phyloP scores from a whole-genome alignment of 2,113 vertebrate species.

The Cavia porcellus region DNA sequence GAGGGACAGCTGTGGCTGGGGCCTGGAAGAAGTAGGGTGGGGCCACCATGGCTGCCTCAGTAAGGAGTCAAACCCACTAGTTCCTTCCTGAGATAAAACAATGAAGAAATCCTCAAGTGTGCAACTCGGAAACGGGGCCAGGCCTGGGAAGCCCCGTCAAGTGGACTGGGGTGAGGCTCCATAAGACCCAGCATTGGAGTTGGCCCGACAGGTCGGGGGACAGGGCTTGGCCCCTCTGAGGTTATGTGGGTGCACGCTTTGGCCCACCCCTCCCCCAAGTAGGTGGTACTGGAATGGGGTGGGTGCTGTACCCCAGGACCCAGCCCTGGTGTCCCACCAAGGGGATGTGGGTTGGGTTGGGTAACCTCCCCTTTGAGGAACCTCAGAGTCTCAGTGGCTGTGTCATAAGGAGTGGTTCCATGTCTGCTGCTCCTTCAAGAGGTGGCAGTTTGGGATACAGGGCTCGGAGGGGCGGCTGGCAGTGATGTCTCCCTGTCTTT shows the following conservation, averaged over 20 bases:
- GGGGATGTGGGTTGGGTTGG: slow-evolving; percentile 81
- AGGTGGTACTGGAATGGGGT: background rate
- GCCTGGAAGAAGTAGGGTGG: slow-evolving; percentile 71
- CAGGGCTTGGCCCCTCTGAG: background rate
- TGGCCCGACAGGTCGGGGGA: background rate
- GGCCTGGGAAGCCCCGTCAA: slow-evolving; percentile 43
- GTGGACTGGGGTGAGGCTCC: slow-evolving; percentile 10
- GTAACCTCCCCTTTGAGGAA: slow-evolving; percentile 81
- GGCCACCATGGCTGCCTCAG: slow-evolving; percentile 63
- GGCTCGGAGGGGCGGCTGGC: background rate
- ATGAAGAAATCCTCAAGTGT: slow-evolving; percentile 81
- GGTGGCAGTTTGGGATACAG: background rate
- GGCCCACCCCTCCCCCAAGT: background rate
- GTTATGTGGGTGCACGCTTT: background rate
- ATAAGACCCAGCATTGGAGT: background rate
- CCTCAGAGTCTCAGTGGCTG: slow-evolving; percentile 54
- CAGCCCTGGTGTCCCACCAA: slow-evolving; percentile 58
- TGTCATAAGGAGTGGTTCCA: slow-evolving; percentile 33
- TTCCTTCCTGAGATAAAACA: slow-evolving; percentile 84
- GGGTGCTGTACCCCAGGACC: background rate
- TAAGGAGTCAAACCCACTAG: slow-evolving; percentile 76
- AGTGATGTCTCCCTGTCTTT: background rate
- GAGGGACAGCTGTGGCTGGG: slow-evolving; percentile 35
- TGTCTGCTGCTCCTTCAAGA: slow-evolving; percentile 24
- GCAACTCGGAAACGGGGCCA: slow-evolving; percentile 72